phyloP scores from a whole-genome alignment of 2,888 invertebrate genomes.

The Eulithis prunata region DNA sequence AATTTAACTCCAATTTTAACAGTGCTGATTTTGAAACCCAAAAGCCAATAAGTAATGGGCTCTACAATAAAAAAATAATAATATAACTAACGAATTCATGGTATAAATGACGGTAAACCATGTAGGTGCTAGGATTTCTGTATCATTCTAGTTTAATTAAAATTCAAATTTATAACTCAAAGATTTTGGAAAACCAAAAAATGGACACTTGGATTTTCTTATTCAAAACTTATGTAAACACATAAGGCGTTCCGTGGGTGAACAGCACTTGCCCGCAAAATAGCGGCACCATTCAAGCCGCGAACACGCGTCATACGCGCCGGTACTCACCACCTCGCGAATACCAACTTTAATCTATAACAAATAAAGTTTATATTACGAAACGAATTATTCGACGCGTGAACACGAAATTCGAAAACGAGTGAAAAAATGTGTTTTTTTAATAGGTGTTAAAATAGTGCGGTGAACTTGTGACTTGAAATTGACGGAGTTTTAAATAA shows the following conservation, averaged over 20 bases:
- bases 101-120: too few species aligned
- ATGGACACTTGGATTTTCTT: slow-evolving; percentile 50
- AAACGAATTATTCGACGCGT: slow-evolving; percentile 21
- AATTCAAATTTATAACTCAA: neutral
- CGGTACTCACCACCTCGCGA: slow-evolving; percentile 38
- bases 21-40: too few species aligned
- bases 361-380: slow-evolving; percentile 2
- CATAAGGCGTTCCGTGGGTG: slow-evolving; percentile 50
- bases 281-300: slow-evolving; percentile 66
- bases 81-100: too few species aligned
- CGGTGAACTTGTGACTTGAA: slow-evolving; percentile 34
- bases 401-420: slow-evolving; percentile 20
- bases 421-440: slow-evolving; percentile 18
- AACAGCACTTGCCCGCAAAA: slow-evolving; percentile 64
- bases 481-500: slow-evolving; percentile 29
- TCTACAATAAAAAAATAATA: too few species aligned
- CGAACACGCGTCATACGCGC: slow-evolving; percentile 64
- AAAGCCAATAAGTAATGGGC: too few species aligned
- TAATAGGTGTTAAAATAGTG: slow-evolving; percentile 14
- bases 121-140: too few species aligned
- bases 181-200: slow-evolving; percentile 37
- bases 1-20: too few species aligned
- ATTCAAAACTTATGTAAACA: slow-evolving; percentile 59
- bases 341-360: slow-evolving; percentile 45
- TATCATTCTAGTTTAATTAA: neutral